Conservation (phyloP, 2,113 vertebrate genomes). For the Entelurus aequoreus region DNA sequence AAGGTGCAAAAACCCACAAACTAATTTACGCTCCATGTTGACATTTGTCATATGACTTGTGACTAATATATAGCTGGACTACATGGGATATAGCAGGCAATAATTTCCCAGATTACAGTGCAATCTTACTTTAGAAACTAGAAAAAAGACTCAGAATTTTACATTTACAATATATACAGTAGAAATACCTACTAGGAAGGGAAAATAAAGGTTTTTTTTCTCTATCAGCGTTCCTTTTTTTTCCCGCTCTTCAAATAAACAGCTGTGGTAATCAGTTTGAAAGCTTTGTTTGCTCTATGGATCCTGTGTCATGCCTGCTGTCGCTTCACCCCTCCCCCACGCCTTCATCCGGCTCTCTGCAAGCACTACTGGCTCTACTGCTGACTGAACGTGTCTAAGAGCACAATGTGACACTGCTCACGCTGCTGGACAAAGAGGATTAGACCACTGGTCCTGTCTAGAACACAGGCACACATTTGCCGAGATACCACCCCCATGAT, state of each 20-base stretch:
- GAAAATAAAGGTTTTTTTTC: conserved; percentile 50
- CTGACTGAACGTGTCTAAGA: conserved; percentile 49
- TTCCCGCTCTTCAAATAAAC: conserved; percentile 57
- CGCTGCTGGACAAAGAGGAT: conserved; percentile 64
- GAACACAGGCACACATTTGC: conserved; percentile 22
- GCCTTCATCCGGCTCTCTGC: conserved; percentile 35
- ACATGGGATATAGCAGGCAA: background rate
- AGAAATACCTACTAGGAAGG: conserved; percentile 1
- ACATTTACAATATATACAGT: background rate
- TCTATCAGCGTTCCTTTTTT: conserved; percentile 55
- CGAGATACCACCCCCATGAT: conserved; percentile 27
- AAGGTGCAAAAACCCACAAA: too few species aligned
- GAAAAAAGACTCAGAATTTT: too few species aligned
- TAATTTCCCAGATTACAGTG: background rate
- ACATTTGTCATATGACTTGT: background rate
- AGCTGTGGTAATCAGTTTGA: conserved; percentile 72
- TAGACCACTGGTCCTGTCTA: conserved; percentile 53
- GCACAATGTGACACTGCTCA: conserved; percentile 52
- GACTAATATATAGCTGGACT: background rate
- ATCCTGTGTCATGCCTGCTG: conserved; percentile 52
- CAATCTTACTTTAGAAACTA: background rate
- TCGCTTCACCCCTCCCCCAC: conserved; percentile 9
- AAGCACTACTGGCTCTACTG: conserved; percentile 31
- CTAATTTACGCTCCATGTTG: too few species aligned
- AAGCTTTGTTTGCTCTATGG: conserved; percentile 68